A percentile compares a stretch with the other conserved stretches of the same genome.
Conservation (phyloP, 2,888 invertebrate genomes). For the Scelioninae gen. 2 region DNA sequence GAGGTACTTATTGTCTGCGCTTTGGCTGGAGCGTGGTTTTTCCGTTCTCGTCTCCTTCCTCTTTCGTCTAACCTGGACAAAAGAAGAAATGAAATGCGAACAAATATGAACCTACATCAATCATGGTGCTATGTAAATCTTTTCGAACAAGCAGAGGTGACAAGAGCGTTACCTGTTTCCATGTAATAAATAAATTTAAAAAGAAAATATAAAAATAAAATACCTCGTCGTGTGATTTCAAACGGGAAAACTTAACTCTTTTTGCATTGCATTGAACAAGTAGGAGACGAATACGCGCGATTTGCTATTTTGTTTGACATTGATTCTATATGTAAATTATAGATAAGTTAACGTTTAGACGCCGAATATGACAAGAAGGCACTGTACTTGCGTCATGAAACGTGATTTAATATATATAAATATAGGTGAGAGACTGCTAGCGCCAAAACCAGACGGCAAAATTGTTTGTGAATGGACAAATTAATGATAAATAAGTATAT, state of each 20-base stretch:
- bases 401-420: slow-evolving; percentile 58
- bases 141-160: slow-evolving; percentile 37
- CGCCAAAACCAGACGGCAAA: slow-evolving; percentile 49
- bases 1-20: slow-evolving; percentile 56
- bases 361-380: slow-evolving; percentile 51
- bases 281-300: slow-evolving; percentile 54
- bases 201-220: slow-evolving; percentile 14
- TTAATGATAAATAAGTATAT: slow-evolving; percentile 60
- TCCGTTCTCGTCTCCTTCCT: slow-evolving; percentile 57
- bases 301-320: slow-evolving; percentile 67
- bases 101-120: slow-evolving; percentile 38
- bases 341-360: slow-evolving; percentile 65
- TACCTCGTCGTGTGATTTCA: slow-evolving; percentile 51
- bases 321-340: slow-evolving; percentile 68
- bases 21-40: slow-evolving; percentile 49
- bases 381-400: slow-evolving; percentile 59
- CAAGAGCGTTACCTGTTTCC: slow-evolving; percentile 28
- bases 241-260: slow-evolving; percentile 36
- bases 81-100: slow-evolving; percentile 37
- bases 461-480: slow-evolving; percentile 56
- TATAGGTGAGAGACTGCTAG: slow-evolving; percentile 58
- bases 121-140: slow-evolving; percentile 55
- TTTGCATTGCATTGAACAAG: slow-evolving; percentile 34
- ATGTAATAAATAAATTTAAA: slow-evolving; percentile 10
- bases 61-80: slow-evolving; percentile 51